These are phyloP conservation scores for Eupithecia pulchellata DNA, from an alignment of 2,888 invertebrate genomes.

Conservation along the genomic window DNA sequence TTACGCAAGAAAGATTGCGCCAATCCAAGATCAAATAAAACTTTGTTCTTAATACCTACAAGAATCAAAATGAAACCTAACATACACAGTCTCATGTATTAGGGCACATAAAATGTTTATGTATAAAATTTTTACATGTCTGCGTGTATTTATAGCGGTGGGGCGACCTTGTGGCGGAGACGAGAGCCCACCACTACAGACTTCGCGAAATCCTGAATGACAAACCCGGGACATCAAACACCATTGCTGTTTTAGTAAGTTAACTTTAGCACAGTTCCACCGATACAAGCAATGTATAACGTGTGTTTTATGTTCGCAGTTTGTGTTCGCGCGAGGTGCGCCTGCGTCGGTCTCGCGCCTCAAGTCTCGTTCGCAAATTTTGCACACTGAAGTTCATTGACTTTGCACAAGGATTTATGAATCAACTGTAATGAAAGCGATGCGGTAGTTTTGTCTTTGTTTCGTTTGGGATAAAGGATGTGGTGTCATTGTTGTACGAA, in stretches of 20 bases:
- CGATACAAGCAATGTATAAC: conserved; percentile 49
- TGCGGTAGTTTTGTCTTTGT: conserved; percentile 61
- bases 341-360: conserved; percentile 65
- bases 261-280: not conserved
- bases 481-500: conserved; percentile 50
- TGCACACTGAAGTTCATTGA: conserved; percentile 82
- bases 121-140: conserved; percentile 80
- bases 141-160: conserved; percentile 80
- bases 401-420: conserved; percentile 67
- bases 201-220: conserved; percentile 44
- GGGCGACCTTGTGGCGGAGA: conserved; percentile 81
- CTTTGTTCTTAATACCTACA: not conserved
- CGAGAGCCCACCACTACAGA: conserved; percentile 57
- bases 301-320: conserved; percentile 21
- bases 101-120: conserved; percentile 71
- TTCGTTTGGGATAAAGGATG: conserved; percentile 48
- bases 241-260: conserved; percentile 46
- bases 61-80: conserved; percentile 46
- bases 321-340: conserved; percentile 42
- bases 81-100: conserved; percentile 56
- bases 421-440: conserved; percentile 62
- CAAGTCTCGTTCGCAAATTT: conserved; percentile 78
- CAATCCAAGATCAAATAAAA: not conserved
- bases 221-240: conserved; percentile 27
- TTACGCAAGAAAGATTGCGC: not conserved